These are phyloP conservation scores for Callaeas wilsoni DNA, from an alignment of 2,113 vertebrate species.

Conservation along the genomic window DNA sequence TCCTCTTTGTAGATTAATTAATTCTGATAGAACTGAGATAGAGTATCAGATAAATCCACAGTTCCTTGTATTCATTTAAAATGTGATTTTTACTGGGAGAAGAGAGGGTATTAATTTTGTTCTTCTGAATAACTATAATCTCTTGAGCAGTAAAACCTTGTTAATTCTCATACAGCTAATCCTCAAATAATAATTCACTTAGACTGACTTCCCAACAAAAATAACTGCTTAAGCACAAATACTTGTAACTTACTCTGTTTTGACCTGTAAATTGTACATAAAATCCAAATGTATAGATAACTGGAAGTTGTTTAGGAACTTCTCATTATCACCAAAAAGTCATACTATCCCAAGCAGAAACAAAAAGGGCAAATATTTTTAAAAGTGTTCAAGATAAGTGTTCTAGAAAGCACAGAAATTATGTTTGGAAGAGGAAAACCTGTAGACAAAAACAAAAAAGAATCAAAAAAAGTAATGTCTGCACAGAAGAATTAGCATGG, in stretches of 20 bases:
- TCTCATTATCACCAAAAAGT: neutral
- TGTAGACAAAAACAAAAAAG: neutral
- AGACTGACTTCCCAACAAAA: neutral
- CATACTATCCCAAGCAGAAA: neutral
- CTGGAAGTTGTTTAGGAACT: neutral
- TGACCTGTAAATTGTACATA: neutral
- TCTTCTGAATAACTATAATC: neutral
- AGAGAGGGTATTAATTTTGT: neutral
- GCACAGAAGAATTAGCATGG: neutral
- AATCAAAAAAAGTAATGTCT: neutral
- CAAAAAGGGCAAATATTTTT: neutral
- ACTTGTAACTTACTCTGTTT: neutral
- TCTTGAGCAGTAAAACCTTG: neutral
- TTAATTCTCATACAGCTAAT: conserved; percentile 12
- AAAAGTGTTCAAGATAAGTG: neutral
- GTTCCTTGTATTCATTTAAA: neutral
- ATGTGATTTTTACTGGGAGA: neutral
- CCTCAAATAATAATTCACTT: neutral
- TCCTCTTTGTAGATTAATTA: neutral
- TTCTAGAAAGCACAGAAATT: neutral
- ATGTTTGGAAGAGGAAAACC: neutral
- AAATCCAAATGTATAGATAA: neutral
- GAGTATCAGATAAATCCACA: neutral
- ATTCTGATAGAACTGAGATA: neutral
- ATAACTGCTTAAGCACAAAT: neutral